Conservation (phyloP, 1,140 invertebrate species). For the Hydropsyche tenuis region DNA sequence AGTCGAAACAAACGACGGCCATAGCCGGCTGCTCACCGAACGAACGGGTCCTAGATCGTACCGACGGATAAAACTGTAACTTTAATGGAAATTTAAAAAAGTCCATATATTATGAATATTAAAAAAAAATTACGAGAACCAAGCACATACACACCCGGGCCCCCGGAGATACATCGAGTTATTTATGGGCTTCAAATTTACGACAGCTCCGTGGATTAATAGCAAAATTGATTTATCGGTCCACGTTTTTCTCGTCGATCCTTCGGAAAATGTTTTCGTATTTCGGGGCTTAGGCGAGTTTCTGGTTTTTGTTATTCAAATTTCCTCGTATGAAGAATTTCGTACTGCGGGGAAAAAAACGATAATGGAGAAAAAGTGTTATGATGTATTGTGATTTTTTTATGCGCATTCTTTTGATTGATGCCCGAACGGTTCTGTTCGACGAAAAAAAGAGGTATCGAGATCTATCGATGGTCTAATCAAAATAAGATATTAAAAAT, state of each 20-base stretch:
- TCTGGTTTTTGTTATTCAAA: background rate
- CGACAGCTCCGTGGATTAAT: conserved; percentile 36
- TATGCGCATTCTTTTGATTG: background rate
- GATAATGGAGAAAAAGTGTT: too few species aligned
- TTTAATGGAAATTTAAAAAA: conserved; percentile 43
- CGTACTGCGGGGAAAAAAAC: too few species aligned
- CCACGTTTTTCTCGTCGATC: conserved; percentile 5
- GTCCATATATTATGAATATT: conserved; percentile 31
- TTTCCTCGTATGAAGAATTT: background rate
- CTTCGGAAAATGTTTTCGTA: background rate
- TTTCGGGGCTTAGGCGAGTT: background rate
- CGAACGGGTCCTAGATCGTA: conserved; percentile 37
- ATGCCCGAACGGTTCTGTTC: background rate
- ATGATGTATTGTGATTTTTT: conserved; percentile 1
- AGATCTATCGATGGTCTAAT: too few species aligned
- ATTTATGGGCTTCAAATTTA: conserved; percentile 37
- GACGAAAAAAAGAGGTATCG: too few species aligned
- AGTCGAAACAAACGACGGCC: background rate
- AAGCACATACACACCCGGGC: conserved; percentile 7
- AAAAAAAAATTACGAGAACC: too few species aligned
- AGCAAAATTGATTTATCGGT: conserved; percentile 39
- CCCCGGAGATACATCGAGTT: conserved; percentile 28
- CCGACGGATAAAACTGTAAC: conserved; percentile 38
- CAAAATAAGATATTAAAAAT: too few species aligned
- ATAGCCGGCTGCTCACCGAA: conserved; percentile 8